phyloP scores from a whole-genome alignment of 2,888 invertebrate species.

The Trissolcus brochymenae region DNA sequence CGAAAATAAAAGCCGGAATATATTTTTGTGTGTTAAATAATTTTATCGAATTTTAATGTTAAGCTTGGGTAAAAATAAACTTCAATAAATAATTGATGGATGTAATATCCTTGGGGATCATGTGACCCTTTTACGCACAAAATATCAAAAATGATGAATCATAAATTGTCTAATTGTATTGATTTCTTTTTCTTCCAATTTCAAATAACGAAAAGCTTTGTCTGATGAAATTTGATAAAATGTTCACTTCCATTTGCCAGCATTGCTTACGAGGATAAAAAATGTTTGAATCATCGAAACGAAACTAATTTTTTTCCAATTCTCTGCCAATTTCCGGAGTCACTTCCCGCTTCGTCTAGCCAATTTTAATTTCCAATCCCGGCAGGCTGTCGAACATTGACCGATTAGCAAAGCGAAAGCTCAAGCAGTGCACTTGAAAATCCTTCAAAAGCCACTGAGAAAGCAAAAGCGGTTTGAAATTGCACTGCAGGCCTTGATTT shows the following conservation, averaged over 20 bases:
- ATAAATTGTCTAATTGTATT: constrained; percentile 15
- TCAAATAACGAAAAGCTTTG: too few species aligned
- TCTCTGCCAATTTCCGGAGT: constrained; percentile 12
- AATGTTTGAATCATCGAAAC: neutral
- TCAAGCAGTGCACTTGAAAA: constrained; percentile 18
- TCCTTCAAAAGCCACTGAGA: constrained; percentile 11
- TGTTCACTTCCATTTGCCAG: too few species aligned
- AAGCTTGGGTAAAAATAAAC: too few species aligned
- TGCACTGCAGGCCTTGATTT: constrained; percentile 28
- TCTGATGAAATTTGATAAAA: too few species aligned
- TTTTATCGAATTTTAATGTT: too few species aligned
- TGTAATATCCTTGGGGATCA: neutral
- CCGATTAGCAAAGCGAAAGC: constrained; percentile 6
- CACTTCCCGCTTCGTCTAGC: constrained; percentile 6
- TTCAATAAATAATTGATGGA: constrained; percentile 11
- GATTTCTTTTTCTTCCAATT: constrained; percentile 5
- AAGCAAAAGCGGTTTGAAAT: constrained; percentile 15
- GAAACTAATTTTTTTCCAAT: constrained; percentile 14
- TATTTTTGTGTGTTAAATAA: too few species aligned
- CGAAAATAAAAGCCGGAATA: too few species aligned
- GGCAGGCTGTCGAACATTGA: neutral
- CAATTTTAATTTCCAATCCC: constrained; percentile 35
- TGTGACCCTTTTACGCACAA: constrained; percentile 4
- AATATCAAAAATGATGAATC: constrained; percentile 7
- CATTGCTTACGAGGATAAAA: neutral